Conservation (phyloP, 2,888 invertebrate genomes). For the Athrips mouffetella region DNA sequence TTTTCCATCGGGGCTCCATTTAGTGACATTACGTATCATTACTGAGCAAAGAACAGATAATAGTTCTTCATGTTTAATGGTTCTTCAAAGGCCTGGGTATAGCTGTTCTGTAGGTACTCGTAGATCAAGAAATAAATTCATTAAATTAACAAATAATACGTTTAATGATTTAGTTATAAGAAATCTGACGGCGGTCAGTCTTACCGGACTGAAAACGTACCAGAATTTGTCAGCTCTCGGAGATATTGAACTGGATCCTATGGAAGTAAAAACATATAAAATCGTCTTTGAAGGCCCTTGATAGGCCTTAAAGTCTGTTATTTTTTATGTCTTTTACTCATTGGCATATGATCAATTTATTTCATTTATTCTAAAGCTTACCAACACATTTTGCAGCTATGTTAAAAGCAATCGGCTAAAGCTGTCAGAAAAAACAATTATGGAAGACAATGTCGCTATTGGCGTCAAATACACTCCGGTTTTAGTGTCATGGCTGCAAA, state of each 20-base stretch:
- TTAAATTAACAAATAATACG: slow-evolving; percentile 41
- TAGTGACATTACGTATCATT: slow-evolving; percentile 88
- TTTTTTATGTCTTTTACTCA: too few species aligned
- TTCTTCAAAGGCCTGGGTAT: slow-evolving; percentile 88
- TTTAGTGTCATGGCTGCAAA: too few species aligned
- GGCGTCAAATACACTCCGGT: too few species aligned
- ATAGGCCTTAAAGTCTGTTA: too few species aligned
- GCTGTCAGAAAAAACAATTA: too few species aligned
- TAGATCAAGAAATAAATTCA: slow-evolving; percentile 54
- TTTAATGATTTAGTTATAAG: slow-evolving; percentile 47
- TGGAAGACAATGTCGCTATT: too few species aligned
- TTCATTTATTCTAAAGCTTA: too few species aligned
- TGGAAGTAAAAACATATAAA: slow-evolving; percentile 81
- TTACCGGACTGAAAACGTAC: slow-evolving; percentile 78
- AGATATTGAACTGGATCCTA: slow-evolving; percentile 79
- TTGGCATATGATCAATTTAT: too few species aligned
- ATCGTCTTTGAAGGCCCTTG: slow-evolving; percentile 74
- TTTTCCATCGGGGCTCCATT: slow-evolving; percentile 85
- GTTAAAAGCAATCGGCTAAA: too few species aligned
- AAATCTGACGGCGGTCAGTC: slow-evolving; percentile 73
- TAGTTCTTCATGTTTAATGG: slow-evolving; percentile 84
- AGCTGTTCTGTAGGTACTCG: slow-evolving; percentile 80
- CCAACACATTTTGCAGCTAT: too few species aligned
- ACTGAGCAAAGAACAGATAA: slow-evolving; percentile 89
- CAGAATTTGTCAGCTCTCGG: slow-evolving; percentile 59